Conservation (phyloP, 1,140 invertebrate genomes). For the Teleopsis dalmanni region DNA sequence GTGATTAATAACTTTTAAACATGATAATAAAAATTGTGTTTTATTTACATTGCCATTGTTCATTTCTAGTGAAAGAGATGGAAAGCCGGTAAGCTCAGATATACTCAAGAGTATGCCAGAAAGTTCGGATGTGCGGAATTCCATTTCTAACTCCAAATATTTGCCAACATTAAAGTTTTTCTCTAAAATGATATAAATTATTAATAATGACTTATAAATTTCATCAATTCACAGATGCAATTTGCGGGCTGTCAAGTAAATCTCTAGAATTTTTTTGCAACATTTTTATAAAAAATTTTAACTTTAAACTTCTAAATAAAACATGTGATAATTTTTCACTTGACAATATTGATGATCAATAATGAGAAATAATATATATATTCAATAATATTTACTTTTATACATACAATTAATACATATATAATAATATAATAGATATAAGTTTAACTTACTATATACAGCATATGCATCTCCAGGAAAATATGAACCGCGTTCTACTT, state of each 20-base stretch:
- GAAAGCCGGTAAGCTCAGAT: conserved; percentile 54
- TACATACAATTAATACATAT: conserved; percentile 3
- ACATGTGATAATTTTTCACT: too few relatives aligned
- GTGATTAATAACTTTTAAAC: background rate
- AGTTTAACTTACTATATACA: conserved; percentile 65
- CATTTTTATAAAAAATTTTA: too few relatives aligned
- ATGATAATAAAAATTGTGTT: background rate
- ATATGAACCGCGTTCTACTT: conserved; percentile 77
- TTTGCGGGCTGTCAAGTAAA: too few relatives aligned
- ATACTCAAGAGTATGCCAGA: conserved; percentile 73
- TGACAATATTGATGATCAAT: too few relatives aligned
- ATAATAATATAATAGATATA: too few relatives aligned
- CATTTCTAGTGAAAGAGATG: conserved; percentile 68
- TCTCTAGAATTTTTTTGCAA: too few relatives aligned
- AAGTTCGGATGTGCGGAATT: conserved; percentile 76
- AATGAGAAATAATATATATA: background rate
- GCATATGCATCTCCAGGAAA: conserved; percentile 78
- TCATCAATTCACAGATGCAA: too few relatives aligned
- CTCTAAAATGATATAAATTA: conserved; percentile 48
- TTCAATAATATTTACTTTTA: background rate
- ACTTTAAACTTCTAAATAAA: too few relatives aligned
- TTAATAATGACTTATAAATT: too few relatives aligned
- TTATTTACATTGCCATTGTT: conserved; percentile 62
- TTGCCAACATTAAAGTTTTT: conserved; percentile 61
- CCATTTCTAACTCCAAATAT: conserved; percentile 64